Evolutionary conservation across 64 coral and sea anemone species (phyloP), one percentile per base, ranked within the genome.

Genomic region (Catalaphyllia jardinei): DNA sequence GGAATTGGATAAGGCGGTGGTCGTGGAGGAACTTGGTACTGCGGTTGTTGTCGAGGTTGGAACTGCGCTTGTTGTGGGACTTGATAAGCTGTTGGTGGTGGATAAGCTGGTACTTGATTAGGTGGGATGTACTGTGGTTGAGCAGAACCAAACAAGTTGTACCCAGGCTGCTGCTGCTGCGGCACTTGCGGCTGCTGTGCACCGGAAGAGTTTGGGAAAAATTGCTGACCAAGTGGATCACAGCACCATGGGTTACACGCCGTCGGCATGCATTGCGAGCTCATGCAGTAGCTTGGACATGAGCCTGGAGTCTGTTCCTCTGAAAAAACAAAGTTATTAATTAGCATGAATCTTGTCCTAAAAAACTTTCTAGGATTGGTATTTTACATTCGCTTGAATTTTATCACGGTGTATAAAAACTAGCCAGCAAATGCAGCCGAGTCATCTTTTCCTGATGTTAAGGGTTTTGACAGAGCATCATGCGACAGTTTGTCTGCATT

Each of bases 181-280:
- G 80, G n/a, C n/a, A 16, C 29, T 29, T 81, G 79, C 18, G 31
- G 80, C 30, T 76, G 81, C 5, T 46, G 71, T 33, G 55, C n/a
- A 12, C 80, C 80, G n/a, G 17, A 74, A 7, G 55, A 38, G 42
- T 55, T 78, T 52, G 42, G 15, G 52, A 49, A 38, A 77, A 27
- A 76, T 87, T 85, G 92, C 92, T 89, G 92, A 42, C 92, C 86
- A 75, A 55, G 75, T 35, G 79, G 62, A 62, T 77, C 76, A 57
- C 95, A 97, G 77, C 95, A 97, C 52, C 88, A 93, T 4, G 83
- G 95, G 28, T 25, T 97, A 78, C 95, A 97, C 4, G 69, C 25
- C 0, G 78, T 29, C 10, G 88, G 88, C 7, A 73, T 75, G 28
- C 95, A 97, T 31, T 97, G 91, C 11, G 87, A 86, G 42, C 57